Conservation (phyloP, 1,140 invertebrate genomes). For the Hestina assimilis region DNA sequence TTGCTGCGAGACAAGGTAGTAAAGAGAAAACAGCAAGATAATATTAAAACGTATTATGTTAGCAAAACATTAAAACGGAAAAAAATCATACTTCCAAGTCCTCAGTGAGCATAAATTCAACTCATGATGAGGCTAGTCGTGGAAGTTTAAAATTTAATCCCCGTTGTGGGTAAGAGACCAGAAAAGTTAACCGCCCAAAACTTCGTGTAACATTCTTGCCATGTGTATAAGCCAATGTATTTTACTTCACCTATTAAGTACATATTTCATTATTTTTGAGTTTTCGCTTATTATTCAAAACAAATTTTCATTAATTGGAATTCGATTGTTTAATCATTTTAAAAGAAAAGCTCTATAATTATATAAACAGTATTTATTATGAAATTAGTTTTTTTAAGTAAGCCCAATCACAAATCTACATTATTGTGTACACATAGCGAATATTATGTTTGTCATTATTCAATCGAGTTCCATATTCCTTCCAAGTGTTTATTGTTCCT, state of each 20-base stretch:
- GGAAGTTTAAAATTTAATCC: slow-evolving; percentile 68
- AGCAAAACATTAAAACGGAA: slow-evolving; percentile 11
- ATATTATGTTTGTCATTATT: slow-evolving; percentile 24
- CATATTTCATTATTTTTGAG: too few species aligned
- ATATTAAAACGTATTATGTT: neutral
- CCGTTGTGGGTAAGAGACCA: slow-evolving; percentile 60
- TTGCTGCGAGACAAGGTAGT: too few species aligned
- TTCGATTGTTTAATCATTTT: too few species aligned
- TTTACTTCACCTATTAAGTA: slow-evolving; percentile 26
- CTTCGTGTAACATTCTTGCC: slow-evolving; percentile 45
- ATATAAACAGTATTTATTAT: too few species aligned
- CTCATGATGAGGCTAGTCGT: slow-evolving; percentile 56
- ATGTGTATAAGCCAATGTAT: slow-evolving; percentile 41
- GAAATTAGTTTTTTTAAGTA: too few species aligned
- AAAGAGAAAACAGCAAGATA: too few species aligned
- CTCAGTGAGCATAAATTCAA: slow-evolving; percentile 51
- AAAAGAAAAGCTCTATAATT: too few species aligned
- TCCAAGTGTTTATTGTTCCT: slow-evolving; percentile 27
- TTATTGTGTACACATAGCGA: neutral
- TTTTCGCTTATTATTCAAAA: too few species aligned
- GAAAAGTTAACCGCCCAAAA: slow-evolving; percentile 69
- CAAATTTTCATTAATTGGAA: too few species aligned
- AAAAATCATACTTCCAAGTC: slow-evolving; percentile 25
- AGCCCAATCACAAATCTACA: too few species aligned
- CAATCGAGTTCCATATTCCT: slow-evolving; percentile 16